A percentile compares a stretch with the other conserved stretches of the same genome.
phyloP scores from a whole-genome alignment of 2,797 vertebrate genomes.

The Notoglanidium macrostoma region DNA sequence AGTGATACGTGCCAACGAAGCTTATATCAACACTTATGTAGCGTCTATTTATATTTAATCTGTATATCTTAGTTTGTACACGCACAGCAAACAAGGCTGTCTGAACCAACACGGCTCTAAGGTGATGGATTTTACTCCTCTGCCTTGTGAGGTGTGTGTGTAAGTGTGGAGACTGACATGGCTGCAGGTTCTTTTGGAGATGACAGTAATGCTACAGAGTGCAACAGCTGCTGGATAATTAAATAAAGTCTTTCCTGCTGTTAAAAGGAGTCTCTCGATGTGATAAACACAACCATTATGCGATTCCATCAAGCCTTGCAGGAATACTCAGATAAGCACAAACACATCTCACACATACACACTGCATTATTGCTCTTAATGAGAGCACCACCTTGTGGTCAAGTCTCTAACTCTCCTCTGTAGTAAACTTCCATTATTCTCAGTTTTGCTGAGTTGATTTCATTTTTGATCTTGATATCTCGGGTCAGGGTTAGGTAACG shows the following conservation, averaged over 20 bases:
- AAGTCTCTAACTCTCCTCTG: background rate
- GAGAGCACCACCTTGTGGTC: conserved; percentile 73
- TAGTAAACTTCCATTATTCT: background rate
- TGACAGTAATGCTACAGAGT: conserved; percentile 72
- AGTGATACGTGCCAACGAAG: background rate
- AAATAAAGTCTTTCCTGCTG: conserved; percentile 81
- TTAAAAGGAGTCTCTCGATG: conserved; percentile 69
- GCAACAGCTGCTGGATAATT: conserved; percentile 81
- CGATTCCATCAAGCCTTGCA: conserved; percentile 67
- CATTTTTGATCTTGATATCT: background rate
- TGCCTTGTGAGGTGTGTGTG: background rate
- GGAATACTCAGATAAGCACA: conserved; percentile 40
- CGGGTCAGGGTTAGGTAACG: no score
- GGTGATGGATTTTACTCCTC: background rate
- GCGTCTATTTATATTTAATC: background rate
- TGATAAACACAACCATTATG: conserved; percentile 70
- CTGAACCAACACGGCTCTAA: background rate
- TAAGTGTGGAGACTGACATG: conserved; percentile 21
- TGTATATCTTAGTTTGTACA: background rate
- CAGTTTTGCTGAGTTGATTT: background rate
- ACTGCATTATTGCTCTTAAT: conserved; percentile 42
- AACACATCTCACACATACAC: conserved; percentile 16
- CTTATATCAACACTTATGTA: background rate
- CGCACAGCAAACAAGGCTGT: background rate
- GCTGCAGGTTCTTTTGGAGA: conserved; percentile 72